Evolutionary conservation across 2,113 vertebrate species (phyloP), one percentile per base, ranked within the genome.

Genomic region (Amphilophus citrinellus): DNA sequence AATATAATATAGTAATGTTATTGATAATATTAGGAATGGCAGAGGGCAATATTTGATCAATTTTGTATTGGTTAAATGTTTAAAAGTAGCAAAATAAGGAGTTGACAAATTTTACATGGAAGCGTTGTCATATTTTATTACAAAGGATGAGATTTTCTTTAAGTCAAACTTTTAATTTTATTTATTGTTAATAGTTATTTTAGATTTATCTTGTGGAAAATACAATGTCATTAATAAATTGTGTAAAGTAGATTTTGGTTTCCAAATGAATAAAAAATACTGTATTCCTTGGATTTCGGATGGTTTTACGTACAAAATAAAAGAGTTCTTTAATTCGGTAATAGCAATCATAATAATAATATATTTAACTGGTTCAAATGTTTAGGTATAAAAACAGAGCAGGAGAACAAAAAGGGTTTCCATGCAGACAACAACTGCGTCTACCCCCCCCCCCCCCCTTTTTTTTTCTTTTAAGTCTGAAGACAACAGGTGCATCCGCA

Each of bases 131-230:
- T 30, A 44, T 71, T 50, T 71, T 30, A 71, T 71, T 47, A 42
- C 22, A 18, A 68, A 68, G 10, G 42, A 50, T 50, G 6, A 7
- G 22, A 68, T 1, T 68, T 50, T 68, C 14, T 30, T 68, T 50
- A 32, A 71, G 30, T 5, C 15, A 71, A 2, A 71, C 24, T 71
- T 71, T 30, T 4, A 53, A 5, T 2, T 35, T 53, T n/a, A 5
- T 73, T 73, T 1, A 32, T 20, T 13, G 5, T 73, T 20, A 20
- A 71, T 32, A 3, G 53, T 53, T 53, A 53, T 73, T 53, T 53
- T 0, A 7, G 32, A 17, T 0, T 32, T 68, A 32, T 2, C 11
- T 7, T 73, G 44, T 10, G 44, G 6, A 20, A 32, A 53, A 73
- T 32, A 3, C 10, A 3, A 11, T 30, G 44, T 20, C 6, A 73